Evolutionary conservation across 2,797 vertebrate genomes (phyloP), one percentile per base, ranked within the genome.

Genomic region (Gymnothorax reevesii): DNA sequence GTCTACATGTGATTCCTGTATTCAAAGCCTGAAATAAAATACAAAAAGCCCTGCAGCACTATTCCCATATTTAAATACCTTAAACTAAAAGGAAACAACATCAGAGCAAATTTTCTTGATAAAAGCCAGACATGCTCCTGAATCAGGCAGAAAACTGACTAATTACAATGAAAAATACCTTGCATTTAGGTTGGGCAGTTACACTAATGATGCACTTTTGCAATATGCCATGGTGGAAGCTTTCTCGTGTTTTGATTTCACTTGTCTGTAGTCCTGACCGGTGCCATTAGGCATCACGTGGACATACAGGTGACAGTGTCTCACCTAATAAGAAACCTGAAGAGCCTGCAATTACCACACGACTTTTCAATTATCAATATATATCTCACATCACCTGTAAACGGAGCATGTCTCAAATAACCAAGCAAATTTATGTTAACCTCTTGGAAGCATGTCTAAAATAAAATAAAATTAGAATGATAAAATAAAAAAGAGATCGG

Each of bases 91-190:
- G 33, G 5, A 17, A 83, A 77, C 49, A 77, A 64, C 79, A 85
- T 79, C 62, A 82, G 69, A 7, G 13, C 1, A 73, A 6, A 15
- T 64, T 20, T 17, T 15, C 22, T 64, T 20, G 7, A 64, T 15
- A 20, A 64, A 64, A 64, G 60, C 15, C 20, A n/a, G 60, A 64
- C 15, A 85, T 89, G 91, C 86, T 90, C 77, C 59, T 82, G 90
- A 93, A 91, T 52, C 84, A 82, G 71, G 60, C 42, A 52, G 88
- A 89, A 87, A 93, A 92, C 91, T 88, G 87, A 84, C 88, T 91
- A 90, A 94, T 93, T 93, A 92, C 93, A 93, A 84, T 83, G 82
- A 87, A 73, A 89, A 88, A 85, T 86, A 87, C 89, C 87, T 90
- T 88, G 82, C 85, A 22, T 83, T 83, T 90, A 91, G 92, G 93